Conservation (phyloP, 1,140 invertebrate genomes). For the Lepidurus arcticus region DNA sequence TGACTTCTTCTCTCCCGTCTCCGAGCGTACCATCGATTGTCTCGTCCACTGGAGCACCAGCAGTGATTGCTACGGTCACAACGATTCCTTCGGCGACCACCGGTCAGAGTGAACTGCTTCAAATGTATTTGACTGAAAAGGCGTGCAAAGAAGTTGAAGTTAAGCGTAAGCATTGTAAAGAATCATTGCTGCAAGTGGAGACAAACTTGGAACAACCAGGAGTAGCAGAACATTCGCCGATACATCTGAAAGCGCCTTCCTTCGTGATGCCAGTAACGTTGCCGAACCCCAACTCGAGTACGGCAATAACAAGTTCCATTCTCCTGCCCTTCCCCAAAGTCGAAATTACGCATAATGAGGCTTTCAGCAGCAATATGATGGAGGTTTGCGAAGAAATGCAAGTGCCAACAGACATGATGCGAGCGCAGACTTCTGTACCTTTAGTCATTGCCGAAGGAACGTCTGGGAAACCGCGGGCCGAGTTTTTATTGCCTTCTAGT, state of each 20-base stretch:
- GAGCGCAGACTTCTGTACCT: constrained; percentile 7
- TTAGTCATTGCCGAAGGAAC: constrained; percentile 6
- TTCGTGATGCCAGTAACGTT: constrained; percentile 3
- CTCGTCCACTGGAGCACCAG: constrained; percentile 26
- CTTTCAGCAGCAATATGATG: background rate
- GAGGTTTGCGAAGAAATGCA: constrained; percentile 8
- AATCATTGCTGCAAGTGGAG: background rate
- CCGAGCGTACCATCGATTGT: constrained; percentile 56
- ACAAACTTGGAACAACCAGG: background rate
- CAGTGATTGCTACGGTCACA: background rate
- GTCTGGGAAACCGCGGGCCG: constrained; percentile 37
- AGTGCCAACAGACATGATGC: constrained; percentile 14
- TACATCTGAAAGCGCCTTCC: constrained; percentile 23
- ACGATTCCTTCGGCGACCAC: background rate
- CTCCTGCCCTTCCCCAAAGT: background rate
- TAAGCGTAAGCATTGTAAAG: constrained; percentile 54
- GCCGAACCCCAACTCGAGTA: background rate
- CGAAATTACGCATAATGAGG: background rate
- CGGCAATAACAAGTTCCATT: background rate
- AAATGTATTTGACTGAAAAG: constrained; percentile 67
- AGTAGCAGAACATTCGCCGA: constrained; percentile 31
- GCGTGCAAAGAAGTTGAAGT: constrained; percentile 66
- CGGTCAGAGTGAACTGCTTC: constrained; percentile 50
- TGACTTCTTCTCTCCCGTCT: constrained; percentile 57
- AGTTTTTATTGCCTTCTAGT: constrained; percentile 36